Evolutionary conservation across 2,888 invertebrate species (phyloP), one percentile per base, ranked within the genome.

Genomic region (Sussaba pulchella): DNA sequence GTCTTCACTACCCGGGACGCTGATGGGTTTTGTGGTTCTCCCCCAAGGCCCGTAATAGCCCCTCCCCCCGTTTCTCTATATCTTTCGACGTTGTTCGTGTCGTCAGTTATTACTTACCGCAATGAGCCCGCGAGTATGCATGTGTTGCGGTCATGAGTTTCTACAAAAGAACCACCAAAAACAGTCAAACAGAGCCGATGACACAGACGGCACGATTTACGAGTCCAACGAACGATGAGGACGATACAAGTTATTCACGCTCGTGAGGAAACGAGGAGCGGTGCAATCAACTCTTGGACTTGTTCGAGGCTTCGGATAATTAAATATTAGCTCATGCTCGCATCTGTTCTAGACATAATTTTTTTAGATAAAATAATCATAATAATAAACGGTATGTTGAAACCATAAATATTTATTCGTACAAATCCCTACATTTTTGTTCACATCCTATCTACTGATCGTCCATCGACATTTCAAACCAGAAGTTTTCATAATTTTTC

Each of bases 31-130:
- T 43, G 21, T 39, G 64, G 19, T 69, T 64, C 74, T 64, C 70
- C 39, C 54, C 69, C 54, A 61, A 47, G 54, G 54, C 67, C 45
- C 69, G 61, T 78, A 74, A 78, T 69, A 69, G 63, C 63, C 63
- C 26, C 61, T 39, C 6, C 6, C 6, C 4, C 31, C n/a, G n/a
- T 63, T 78, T 78, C 78, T 67, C 64, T 66, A 52, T 69, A 74
- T 45, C 54, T 78, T 54, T 45, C 54, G 54, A 24, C n/a, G 2
- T 43, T 9, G n/a, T 57, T 36, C 12, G 47, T 50, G 59, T 39
- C 50, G 21, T 52, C 24, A 10, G 45, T 36, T 36, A n/a, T 14
- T 47, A 50, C 39, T 36, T 14, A 14, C 36, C 36, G 19, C 66
- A 66, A 66, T 50, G 26, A 50, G 50, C 39, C 17, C 19, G 39